Base-by-base conservation (phyloP, 2,888 invertebrate species). In the Eristalis tenax region DNA sequence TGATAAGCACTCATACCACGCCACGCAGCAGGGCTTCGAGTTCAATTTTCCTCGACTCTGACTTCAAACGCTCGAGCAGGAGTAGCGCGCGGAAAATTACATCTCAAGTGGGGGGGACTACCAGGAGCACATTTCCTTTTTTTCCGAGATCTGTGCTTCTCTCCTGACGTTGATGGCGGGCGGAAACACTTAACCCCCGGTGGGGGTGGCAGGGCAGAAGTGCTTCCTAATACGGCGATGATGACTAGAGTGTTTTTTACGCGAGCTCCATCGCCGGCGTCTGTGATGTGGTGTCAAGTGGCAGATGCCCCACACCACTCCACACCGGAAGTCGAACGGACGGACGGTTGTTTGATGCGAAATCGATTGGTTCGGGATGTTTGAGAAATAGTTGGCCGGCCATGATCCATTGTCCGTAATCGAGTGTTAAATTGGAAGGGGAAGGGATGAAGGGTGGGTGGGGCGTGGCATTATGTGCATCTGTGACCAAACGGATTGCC, bases 401-500 rank as follows among this genome's bases (percentile, higher is more conserved):
- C 74, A 43, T 75, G 81, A 80, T 73, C 69, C 50, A 80, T 79
- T 73, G 57, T 68, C 66, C 63, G 57, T 83, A 83, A 83, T 87
- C 82, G 83, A 57, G 79, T 79, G 83, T 75, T 87, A 87, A 83
- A 83, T 85, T 71, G 78, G 22, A 28, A 28, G 28, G 56, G 23
- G n/a, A 40, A 61, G 66, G 65, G 1, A 38, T n/a, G 57, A 40
- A 18, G 26, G 38, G 76, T 50, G 64, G 59, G 40, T 13, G 43
- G 66, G 43, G 74, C 66, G 57, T 61, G 82, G 64, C 83, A 83
- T 87, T 83, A 80, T 80, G 79, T 87, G 75, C 87, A 87, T 83
- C 87, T 87, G 87, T 83, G 83, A 87, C 87, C 87, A 73, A 79
- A 80, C 76, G 83, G 76, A 87, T 87, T 76, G 79, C 74, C 82